Base-by-base conservation (phyloP, 2,113 vertebrate genomes). In the Cromileptes altivelis region DNA sequence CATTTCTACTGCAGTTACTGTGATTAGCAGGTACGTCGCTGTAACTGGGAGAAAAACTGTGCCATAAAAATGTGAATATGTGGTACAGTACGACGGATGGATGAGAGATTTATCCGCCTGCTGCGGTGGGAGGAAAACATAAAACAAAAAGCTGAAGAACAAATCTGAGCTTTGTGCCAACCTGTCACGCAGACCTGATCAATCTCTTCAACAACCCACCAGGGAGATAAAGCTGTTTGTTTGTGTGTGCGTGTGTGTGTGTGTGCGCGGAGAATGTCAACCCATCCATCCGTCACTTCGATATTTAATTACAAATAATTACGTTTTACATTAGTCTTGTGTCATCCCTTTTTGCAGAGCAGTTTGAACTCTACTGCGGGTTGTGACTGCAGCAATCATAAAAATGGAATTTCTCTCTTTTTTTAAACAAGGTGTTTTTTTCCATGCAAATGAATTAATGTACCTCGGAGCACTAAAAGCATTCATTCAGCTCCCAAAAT, bases 401-500 rank as follows among this genome's bases (percentile, higher is more conserved):
- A 78, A 68, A 64, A 58, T 68, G 18, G 0, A 4, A 19, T 9
- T 45, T 45, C 11, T 45, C 56, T 64, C 58, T 21, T 21, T 30
- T 49, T 47, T 65, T 2, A 64, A 77, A 57, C 64, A 70, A 62
- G n/a, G 23, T 58, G 23, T 21, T 47, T 33, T 77, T 65, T n/a
- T 33, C 7, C 47, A n/a, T 33, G 42, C 67, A 90, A 85, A 86
- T 83, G 37, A 81, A 90, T 89, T 70, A 83, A 85, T 86, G 85
- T 50, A 87, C 82, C 83, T 75, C 68, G 0, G 67, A 85, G 84
- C 85, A 72, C 90, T 92, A 91, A 93, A 92, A 92, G 87, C 87
- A 83, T 89, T 84, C 64, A 70, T 79, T 89, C 49, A 67, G 57
- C 69, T 56, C 10, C 18, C 49, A 5, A 75, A 78, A 88, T 89